Percentiles rank a stretch among this genome's conserved stretches.
phyloP scores from a whole-genome alignment of 2,113 vertebrate genomes.

The Heterocephalus glaber region DNA sequence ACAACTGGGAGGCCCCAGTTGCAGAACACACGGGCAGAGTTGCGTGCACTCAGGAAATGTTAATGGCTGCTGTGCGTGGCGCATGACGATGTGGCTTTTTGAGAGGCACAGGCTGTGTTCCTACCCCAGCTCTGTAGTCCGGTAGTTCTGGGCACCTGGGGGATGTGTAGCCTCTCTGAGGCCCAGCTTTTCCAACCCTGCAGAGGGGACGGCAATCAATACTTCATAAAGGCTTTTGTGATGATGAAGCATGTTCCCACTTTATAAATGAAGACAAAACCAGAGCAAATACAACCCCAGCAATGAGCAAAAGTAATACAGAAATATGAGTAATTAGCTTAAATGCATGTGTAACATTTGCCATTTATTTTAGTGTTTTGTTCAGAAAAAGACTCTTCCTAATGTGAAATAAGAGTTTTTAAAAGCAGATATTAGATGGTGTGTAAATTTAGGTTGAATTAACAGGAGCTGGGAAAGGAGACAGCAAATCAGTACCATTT shows the following conservation, averaged over 20 bases:
- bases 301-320: neutral
- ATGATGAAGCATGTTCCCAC: neutral
- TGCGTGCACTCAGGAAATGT: neutral
- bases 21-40: neutral
- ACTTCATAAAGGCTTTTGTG: neutral
- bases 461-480: neutral
- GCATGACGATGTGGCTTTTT: accelerated
- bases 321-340: neutral
- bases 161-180: neutral
- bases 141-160: no score
- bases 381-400: neutral
- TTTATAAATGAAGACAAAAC: neutral
- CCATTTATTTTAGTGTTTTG: neutral
- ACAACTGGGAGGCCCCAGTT: neutral
- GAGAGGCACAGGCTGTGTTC: neutral
- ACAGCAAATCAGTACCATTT: neutral
- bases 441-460: neutral
- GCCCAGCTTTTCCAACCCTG: neutral
- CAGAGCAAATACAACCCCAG: neutral
- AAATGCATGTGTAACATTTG: slow-evolving; percentile 6
- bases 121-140: neutral
- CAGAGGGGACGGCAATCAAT: neutral
- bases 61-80: accelerated
- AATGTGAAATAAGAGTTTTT: neutral
- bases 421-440: neutral